Evolutionary conservation across 2,113 vertebrate genomes (phyloP).

Genomic region (Cathartes aura): DNA sequence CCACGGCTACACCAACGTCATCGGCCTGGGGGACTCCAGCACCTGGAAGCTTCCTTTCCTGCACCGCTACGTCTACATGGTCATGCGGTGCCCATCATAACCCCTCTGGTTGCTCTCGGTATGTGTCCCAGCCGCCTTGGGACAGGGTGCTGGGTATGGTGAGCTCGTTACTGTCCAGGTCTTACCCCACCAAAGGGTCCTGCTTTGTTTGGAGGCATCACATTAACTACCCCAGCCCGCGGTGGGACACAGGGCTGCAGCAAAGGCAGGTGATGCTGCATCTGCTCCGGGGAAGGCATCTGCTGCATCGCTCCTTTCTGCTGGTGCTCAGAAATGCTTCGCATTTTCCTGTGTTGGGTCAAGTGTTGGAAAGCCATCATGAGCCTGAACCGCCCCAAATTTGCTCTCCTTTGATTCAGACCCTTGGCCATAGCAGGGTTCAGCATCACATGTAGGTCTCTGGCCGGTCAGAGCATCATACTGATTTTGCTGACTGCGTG

Average conservation of each 20-base stretch:
- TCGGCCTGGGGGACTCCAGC: slow-evolving; percentile 93
- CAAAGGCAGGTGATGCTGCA: background rate
- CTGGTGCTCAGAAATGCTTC: background rate
- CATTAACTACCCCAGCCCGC: background rate
- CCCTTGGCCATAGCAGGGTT: background rate
- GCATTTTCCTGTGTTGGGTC: background rate
- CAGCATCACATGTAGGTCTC: rapidly evolving
- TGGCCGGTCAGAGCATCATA: rapidly evolving
- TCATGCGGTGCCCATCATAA: slow-evolving; percentile 86
- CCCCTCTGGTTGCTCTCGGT: slow-evolving; percentile 88
- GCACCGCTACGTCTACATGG: slow-evolving; percentile 87
- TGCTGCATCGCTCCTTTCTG: background rate
- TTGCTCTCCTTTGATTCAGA: background rate
- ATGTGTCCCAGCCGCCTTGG: background rate
- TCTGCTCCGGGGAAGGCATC: background rate
- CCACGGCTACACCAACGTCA: slow-evolving; percentile 90
- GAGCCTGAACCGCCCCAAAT: background rate
- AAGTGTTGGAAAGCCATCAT: background rate
- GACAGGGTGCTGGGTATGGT: background rate
- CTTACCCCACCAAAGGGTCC: background rate
- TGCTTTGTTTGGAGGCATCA: background rate
- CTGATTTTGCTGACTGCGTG: background rate
- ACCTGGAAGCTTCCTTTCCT: slow-evolving; percentile 88
- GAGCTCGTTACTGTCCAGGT: background rate
- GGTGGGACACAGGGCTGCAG: background rate